These are phyloP conservation scores for Chymomyza procnemis DNA, from an alignment of 2,888 invertebrate genomes.

Conservation along the genomic window DNA sequence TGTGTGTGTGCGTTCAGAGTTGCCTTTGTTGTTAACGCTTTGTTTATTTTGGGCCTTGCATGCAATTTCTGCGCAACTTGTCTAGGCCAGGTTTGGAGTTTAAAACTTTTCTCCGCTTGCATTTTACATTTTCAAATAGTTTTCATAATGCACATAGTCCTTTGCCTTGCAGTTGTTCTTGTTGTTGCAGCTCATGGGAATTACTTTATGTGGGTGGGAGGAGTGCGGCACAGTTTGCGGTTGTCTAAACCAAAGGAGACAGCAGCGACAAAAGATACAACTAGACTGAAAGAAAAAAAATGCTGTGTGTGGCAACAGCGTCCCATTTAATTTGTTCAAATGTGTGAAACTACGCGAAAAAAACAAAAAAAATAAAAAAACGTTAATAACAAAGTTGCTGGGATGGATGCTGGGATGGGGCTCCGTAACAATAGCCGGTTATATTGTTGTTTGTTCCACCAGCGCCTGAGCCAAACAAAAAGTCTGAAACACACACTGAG, in stretches of 20 bases:
- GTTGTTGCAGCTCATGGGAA: background rate
- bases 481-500: constrained; percentile 31
- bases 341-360: constrained; percentile 18
- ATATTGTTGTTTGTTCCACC: constrained; percentile 23
- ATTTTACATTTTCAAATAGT: constrained; percentile 53
- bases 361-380: background rate
- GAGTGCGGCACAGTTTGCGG: constrained; percentile 31
- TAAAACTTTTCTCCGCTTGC: background rate
- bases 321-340: constrained; percentile 56
- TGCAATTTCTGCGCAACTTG: background rate
- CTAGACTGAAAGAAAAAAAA: no score
- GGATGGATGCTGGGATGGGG: background rate
- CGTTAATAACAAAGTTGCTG: background rate
- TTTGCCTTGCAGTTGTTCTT: background rate
- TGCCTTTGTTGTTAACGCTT: background rate
- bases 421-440: constrained; percentile 13
- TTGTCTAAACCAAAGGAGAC: constrained; percentile 28
- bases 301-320: background rate
- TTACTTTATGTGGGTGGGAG: background rate
- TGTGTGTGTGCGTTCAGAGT: background rate
- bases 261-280: constrained; percentile 18
- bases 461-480: constrained; percentile 11
- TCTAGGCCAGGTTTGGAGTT: background rate
- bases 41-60: background rate
- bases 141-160: constrained; percentile 43